Base-by-base conservation (phyloP, 2,113 vertebrate genomes). In the Suricata suricatta region DNA sequence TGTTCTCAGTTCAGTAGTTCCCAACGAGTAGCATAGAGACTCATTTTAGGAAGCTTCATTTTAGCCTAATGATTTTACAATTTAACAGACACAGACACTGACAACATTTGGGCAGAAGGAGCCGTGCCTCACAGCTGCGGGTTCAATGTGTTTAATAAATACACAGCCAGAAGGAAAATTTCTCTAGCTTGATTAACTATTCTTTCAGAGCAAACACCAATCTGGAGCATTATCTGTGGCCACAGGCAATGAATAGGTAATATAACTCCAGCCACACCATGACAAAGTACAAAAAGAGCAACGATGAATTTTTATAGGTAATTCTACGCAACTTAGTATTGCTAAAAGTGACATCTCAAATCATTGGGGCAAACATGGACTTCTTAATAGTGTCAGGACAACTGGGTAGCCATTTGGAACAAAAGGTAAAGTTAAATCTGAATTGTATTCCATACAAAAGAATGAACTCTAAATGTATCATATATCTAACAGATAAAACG, bases 71-170 rank as follows among this genome's bases (percentile, higher is more conserved):
- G 31, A 69, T 52, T 83, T 93, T 71, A 84, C 11, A 92, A 50
- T 7, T 72, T 54, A 94, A 81, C 63, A 87, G 74, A 92, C 19
- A 41, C 63, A 29, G 86, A 68, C 29, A 33, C 82, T 54, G 82
- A 68, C 87, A 79, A 89, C 16, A 44, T 85, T 33, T 82, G 60
- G 95, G 72, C 64, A 68, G 64, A 94, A 93, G n/a, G 79, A 86
- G 2, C 72, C 86, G 63, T 47, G 31, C 76, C n/a, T 88, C 88
- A 38, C 7, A 72, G 87, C 50, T 79, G 29, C n/a, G 60, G 80
- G 71, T 93, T 98, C 90, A 80, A 69, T 84, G n/a, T 41, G n/a
- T 96, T 96, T 96, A 81, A 95, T 81, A 96, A 87, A 50, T 41
- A 35, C 83, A 89, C 1, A 83, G 82, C 97, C 84, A 86, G 93